phyloP scores from a whole-genome alignment of 2,113 vertebrate species.

The Serinus canaria region DNA sequence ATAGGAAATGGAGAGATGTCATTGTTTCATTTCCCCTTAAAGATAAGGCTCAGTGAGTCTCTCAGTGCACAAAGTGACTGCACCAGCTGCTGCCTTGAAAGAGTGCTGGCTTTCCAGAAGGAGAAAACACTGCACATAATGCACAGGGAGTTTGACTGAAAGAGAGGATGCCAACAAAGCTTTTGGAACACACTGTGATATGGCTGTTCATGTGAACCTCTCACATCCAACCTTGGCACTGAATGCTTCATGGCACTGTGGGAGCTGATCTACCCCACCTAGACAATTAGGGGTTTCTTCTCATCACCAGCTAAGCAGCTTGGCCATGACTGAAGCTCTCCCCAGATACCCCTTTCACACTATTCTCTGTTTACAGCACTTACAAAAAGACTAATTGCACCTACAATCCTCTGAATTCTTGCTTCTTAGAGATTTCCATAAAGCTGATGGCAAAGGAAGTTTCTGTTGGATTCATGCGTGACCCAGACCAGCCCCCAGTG shows the following conservation, averaged over 20 bases:
- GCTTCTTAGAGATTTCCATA: neutral
- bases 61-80: neutral
- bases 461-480: neutral
- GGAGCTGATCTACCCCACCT: neutral
- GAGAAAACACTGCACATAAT: neutral
- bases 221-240: neutral
- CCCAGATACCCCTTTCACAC: neutral
- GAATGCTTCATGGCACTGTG: neutral
- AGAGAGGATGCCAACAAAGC: neutral
- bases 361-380: neutral
- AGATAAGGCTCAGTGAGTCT: neutral
- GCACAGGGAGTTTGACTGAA: neutral
- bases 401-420: neutral
- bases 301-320: neutral
- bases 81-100: neutral
- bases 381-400: neutral
- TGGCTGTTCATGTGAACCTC: neutral
- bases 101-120: neutral
- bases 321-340: neutral
- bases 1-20: neutral
- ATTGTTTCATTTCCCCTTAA: neutral
- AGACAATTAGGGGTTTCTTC: neutral
- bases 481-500: neutral
- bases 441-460: neutral
- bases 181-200: neutral